Evolutionary conservation across 2,888 invertebrate genomes (phyloP).

Genomic region (Brenthis hecate): DNA sequence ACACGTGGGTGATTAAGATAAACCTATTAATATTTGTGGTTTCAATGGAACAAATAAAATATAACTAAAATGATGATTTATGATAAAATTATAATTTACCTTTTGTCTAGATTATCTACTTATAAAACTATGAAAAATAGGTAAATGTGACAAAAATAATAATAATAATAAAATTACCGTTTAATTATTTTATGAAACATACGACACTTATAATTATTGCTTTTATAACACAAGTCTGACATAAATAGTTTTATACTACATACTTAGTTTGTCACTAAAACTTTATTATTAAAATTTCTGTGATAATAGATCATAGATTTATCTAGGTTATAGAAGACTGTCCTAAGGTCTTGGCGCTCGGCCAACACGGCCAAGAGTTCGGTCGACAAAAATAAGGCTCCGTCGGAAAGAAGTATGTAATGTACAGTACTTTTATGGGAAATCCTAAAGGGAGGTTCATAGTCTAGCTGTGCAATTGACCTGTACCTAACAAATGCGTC

Average conservation of each 20-base stretch:
- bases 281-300: slow-evolving; percentile 40
- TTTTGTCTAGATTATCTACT: no score
- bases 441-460: slow-evolving; percentile 19
- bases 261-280: slow-evolving; percentile 17
- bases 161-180: no score
- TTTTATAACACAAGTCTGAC: not conserved
- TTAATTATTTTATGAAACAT: no score
- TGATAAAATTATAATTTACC: no score
- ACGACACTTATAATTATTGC: not conserved
- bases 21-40: slow-evolving; percentile 5
- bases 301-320: slow-evolving; percentile 46
- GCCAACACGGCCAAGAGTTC: slow-evolving; percentile 51
- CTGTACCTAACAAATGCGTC: slow-evolving; percentile 8
- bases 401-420: slow-evolving; percentile 52
- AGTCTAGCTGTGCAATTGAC: slow-evolving; percentile 26
- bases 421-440: slow-evolving; percentile 33
- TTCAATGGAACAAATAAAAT: not conserved
- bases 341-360: slow-evolving; percentile 54
- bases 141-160: no score
- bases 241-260: not conserved
- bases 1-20: slow-evolving; percentile 5
- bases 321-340: slow-evolving; percentile 52
- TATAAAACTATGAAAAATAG: no score
- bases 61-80: no score
- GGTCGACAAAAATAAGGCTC: slow-evolving; percentile 45